Evolutionary conservation across 64 coral and sea anemone genomes (phyloP).

Genomic region (Montipora sp.): DNA sequence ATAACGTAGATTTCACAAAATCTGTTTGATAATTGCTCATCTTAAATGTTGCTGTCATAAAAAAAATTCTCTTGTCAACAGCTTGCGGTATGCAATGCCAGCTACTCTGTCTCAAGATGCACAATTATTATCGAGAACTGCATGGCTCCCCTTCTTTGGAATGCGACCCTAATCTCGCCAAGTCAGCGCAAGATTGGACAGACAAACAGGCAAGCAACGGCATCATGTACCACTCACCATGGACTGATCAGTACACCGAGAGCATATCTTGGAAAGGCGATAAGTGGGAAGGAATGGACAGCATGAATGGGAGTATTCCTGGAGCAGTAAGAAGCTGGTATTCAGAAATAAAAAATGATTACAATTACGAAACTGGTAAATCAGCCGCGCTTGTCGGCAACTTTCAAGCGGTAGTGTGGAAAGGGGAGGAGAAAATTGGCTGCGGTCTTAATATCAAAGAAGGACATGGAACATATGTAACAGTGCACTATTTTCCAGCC

Average conservation of each 20-base stretch:
- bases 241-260: conserved; percentile 48
- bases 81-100: conserved; percentile 77
- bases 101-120: conserved; percentile 71
- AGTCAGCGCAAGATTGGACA: conserved; percentile 79
- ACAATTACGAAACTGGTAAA: conserved; percentile 47
- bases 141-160: conserved; percentile 60
- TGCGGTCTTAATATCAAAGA: conserved; percentile 73
- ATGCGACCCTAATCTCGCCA: conserved; percentile 72
- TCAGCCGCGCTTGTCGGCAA: conserved; percentile 44
- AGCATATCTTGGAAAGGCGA: conserved; percentile 83
- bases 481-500: conserved; percentile 72
- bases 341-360: conserved; percentile 85
- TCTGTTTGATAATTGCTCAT: too few relatives aligned
- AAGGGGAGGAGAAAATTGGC: conserved; percentile 54
- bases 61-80: background rate
- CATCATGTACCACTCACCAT: conserved; percentile 25
- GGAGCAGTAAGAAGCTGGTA: conserved; percentile 90
- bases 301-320: conserved; percentile 73
- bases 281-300: conserved; percentile 56
- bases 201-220: conserved; percentile 42
- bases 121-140: conserved; percentile 81
- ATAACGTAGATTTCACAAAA: too few relatives aligned
- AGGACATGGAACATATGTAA: conserved; percentile 75
- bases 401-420: conserved; percentile 77
- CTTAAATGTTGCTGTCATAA: too few relatives aligned